Base-by-base conservation (phyloP, 2,797 vertebrate species). In the Epinephelus malabaricus region DNA sequence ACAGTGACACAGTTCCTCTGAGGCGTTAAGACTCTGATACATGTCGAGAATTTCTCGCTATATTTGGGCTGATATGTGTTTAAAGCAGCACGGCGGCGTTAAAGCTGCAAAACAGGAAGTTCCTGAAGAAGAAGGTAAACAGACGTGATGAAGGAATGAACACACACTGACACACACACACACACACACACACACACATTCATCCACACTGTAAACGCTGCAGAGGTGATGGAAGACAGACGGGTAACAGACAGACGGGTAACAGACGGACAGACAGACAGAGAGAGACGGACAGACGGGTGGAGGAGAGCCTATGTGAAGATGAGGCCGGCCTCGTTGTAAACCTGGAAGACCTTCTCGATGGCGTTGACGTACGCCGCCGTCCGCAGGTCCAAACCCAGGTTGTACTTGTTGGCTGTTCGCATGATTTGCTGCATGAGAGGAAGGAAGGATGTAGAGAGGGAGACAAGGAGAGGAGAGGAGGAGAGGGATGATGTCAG, bases 301-400 rank as follows among this genome's bases (percentile, higher is more conserved):
- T 46, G 45, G 45, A 46, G 56, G 55, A 23, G 53, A 0, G 11
- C 89, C 82, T 95, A 95, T 83, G 94, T 94, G 86, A 96, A 94
- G 85, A 89, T 95, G 89, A 99, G 94, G 0, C 98, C 98, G 17
- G 98, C 97, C 90, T 99, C 97, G 5, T 95, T 97, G 96, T 99
- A 99, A 70, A 99, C 98, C 91, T 95, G 97, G 96, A 99, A 99
- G 83, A 99, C 97, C 81, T 99, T 99, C 95, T 99, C 98, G 10
- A 99, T 99, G 92, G 98, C 98, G 50, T 98, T 99, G 93, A 98
- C 97, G 0, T 99, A 99, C 40, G 98, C 98, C 5, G 98, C 98
- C 3, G 98, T 99, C 91, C 98, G 95, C 90, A 99, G 94, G 92
- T 99, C 98, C 94, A 99, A 78, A 12, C 97, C 98, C 87, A 99